Percentiles rank a stretch among this genome's conserved stretches.
These are phyloP conservation scores for Chirona hameri DNA, from an alignment of 2,888 invertebrate genomes.

Conservation along the genomic window DNA sequence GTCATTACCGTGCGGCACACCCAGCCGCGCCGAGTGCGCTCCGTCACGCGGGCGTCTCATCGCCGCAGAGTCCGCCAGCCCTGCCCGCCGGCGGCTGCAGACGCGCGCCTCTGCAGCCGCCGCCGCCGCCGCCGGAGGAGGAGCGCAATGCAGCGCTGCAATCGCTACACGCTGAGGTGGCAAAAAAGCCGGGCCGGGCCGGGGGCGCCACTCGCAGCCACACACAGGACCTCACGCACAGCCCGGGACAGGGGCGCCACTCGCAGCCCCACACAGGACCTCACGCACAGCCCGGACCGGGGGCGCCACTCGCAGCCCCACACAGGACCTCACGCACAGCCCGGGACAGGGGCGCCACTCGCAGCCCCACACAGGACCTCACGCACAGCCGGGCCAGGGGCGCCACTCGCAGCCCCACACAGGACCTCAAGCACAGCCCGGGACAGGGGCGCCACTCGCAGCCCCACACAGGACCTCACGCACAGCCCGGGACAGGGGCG, in stretches of 20 bases:
- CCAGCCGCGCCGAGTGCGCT: too few species aligned
- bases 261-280: not conserved
- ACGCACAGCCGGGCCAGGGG: not conserved
- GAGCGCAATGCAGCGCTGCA: not conserved
- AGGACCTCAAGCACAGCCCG: not conserved
- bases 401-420: not conserved
- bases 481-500: not conserved
- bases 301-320: not conserved
- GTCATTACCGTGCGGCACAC: too few species aligned
- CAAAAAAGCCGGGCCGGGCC: not conserved
- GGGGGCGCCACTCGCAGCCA: not conserved
- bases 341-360: not conserved
- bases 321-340: not conserved
- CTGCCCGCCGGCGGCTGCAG: not conserved
- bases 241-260: not conserved
- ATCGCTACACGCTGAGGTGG: not conserved
- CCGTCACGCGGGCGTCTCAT: too few species aligned
- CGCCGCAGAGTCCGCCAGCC: too few species aligned
- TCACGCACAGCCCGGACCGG: not conserved
- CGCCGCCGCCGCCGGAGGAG: not conserved
- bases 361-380: not conserved
- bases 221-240: not conserved
- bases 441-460: not conserved
- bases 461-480: not conserved
- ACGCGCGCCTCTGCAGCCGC: not conserved